Evolutionary conservation across 2,888 invertebrate genomes (phyloP).

Genomic region (Anodontia alba): DNA sequence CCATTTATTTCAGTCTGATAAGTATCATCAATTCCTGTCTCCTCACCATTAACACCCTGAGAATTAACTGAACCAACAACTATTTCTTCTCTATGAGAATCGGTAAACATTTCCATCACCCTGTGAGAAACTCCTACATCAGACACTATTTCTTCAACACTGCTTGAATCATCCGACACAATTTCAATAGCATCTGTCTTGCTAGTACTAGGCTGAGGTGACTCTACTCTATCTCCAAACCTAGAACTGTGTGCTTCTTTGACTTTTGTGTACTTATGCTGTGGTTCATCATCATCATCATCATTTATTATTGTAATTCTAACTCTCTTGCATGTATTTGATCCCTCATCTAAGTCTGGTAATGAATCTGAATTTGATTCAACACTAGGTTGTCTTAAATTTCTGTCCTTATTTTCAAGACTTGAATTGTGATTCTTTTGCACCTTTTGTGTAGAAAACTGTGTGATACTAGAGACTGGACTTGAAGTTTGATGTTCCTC

Average conservation of each 20-base stretch:
- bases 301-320: background rate
- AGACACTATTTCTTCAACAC: background rate
- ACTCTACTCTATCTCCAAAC: background rate
- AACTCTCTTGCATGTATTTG: background rate
- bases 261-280: background rate
- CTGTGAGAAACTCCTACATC: too few species aligned
- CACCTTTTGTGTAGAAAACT: too few species aligned
- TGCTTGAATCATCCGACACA: background rate
- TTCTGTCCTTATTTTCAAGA: too few species aligned
- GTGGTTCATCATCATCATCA: background rate
- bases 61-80: background rate
- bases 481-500: too few species aligned
- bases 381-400: background rate
- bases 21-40: background rate
- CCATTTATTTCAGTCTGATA: background rate
- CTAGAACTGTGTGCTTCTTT: background rate
- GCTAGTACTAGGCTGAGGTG: background rate
- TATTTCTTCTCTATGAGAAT: background rate
- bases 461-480: too few species aligned
- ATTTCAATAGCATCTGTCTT: background rate
- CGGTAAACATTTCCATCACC: too few species aligned
- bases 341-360: background rate
- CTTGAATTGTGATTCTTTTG: too few species aligned
- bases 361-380: background rate
- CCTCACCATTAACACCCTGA: background rate